phyloP scores from a whole-genome alignment of 2,797 vertebrate species.

The Sebastes diploproa region DNA sequence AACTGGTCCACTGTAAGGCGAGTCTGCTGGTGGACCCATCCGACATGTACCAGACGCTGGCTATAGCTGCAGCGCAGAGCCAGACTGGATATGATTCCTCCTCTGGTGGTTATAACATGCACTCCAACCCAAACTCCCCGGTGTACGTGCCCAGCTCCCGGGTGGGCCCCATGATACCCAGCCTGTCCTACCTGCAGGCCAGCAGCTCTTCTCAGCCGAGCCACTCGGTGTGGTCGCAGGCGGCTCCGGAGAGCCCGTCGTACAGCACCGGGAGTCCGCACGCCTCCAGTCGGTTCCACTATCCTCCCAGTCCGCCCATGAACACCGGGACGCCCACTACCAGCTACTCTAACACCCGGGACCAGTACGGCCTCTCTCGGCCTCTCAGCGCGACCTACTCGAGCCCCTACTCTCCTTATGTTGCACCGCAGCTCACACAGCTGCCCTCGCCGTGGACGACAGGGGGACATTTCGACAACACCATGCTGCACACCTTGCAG shows the following conservation, averaged over 20 bases:
- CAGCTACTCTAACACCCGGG: slow-evolving; percentile 86
- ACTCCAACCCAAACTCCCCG: slow-evolving; percentile 93
- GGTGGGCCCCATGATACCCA: slow-evolving; percentile 93
- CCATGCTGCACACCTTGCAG: slow-evolving; percentile 94
- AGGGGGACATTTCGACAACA: slow-evolving; percentile 91
- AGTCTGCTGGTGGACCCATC: slow-evolving; percentile 87
- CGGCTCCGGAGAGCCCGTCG: slow-evolving; percentile 91
- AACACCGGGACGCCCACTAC: slow-evolving; percentile 87
- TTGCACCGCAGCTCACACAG: slow-evolving; percentile 90
- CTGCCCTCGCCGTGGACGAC: slow-evolving; percentile 92
- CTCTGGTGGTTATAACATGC: slow-evolving; percentile 88
- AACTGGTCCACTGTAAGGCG: slow-evolving; percentile 87
- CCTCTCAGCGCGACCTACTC: slow-evolving; percentile 90
- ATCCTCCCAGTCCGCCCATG: slow-evolving; percentile 92
- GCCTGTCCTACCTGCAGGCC: slow-evolving; percentile 91
- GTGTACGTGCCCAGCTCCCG: slow-evolving; percentile 95
- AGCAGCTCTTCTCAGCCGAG: slow-evolving; percentile 85
- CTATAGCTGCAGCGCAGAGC: slow-evolving; percentile 91
- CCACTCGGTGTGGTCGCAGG: slow-evolving; percentile 92
- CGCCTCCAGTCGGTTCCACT: slow-evolving; percentile 91
- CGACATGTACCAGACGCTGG: slow-evolving; percentile 97
- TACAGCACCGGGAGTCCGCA: slow-evolving; percentile 89
- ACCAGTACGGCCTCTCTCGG: slow-evolving; percentile 90
- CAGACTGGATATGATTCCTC: slow-evolving; percentile 91
- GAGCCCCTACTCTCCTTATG: slow-evolving; percentile 90